Evolutionary conservation across 2,113 vertebrate species (phyloP).

Genomic region (Salvelinus alpinus): DNA sequence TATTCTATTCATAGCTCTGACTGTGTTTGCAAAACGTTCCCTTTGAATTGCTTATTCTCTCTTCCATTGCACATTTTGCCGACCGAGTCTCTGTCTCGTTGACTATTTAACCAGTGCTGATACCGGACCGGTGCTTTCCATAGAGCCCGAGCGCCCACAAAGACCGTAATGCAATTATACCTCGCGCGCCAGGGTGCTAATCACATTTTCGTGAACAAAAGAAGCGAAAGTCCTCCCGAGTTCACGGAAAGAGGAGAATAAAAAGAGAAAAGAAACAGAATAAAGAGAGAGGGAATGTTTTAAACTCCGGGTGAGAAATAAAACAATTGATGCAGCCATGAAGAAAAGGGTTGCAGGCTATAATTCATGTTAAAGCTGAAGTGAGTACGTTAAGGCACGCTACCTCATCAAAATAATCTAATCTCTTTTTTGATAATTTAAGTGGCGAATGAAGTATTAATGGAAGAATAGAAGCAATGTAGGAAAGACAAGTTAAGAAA

Average conservation of each 20-base stretch:
- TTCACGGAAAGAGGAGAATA: constrained; percentile 67
- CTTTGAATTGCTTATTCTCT: constrained; percentile 41
- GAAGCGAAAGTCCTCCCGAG: constrained; percentile 59
- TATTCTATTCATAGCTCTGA: constrained; percentile 52
- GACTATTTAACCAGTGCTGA: constrained; percentile 75
- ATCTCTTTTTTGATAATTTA: not conserved
- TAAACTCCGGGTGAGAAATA: constrained; percentile 61
- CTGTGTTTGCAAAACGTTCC: constrained; percentile 62
- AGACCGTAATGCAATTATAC: constrained; percentile 80
- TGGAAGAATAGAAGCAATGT: constrained; percentile 37
- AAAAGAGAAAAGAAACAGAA: constrained; percentile 18
- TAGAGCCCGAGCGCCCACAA: constrained; percentile 65
- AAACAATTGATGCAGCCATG: constrained; percentile 63
- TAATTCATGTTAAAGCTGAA: constrained; percentile 75
- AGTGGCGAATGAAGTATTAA: constrained; percentile 6
- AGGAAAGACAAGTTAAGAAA: not conserved
- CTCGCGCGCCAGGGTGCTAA: constrained; percentile 69
- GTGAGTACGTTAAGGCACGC: constrained; percentile 74
- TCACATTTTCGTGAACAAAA: constrained; percentile 80
- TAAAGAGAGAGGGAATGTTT: constrained; percentile 53
- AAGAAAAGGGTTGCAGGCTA: constrained; percentile 46
- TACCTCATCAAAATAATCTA: constrained; percentile 59
- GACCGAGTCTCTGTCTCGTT: constrained; percentile 13
- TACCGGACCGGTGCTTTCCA: constrained; percentile 66
- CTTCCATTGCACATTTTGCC: constrained; percentile 51